phyloP scores from a whole-genome alignment of 1,140 invertebrate species.

The Geopemphigus sp. region DNA sequence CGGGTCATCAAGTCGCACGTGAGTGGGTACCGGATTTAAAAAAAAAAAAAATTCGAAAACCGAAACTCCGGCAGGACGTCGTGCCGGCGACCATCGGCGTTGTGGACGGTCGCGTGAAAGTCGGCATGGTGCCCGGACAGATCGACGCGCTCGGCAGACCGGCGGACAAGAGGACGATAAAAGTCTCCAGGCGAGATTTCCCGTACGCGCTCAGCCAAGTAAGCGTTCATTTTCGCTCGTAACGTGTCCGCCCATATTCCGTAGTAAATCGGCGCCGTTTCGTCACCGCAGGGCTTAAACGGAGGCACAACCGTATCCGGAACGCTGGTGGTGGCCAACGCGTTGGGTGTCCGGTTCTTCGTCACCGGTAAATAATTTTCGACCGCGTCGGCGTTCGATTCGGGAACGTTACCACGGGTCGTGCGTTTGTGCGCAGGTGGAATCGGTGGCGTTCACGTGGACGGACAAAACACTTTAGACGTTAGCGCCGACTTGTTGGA shows the following conservation, averaged over 20 bases:
- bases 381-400: no score
- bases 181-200: conserved; percentile 85
- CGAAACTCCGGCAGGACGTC: conserved; percentile 63
- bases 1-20: conserved; percentile 70
- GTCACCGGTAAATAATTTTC: conserved; percentile 79
- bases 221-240: no score
- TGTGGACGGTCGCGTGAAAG: conserved; percentile 76
- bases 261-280: no score
- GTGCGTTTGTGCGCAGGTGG: conserved; percentile 60
- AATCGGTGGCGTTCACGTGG: conserved; percentile 91
- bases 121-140: conserved; percentile 71
- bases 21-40: no score
- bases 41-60: no score
- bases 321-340: conserved; percentile 81
- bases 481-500: conserved; percentile 93
- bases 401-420: no score
- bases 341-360: conserved; percentile 85
- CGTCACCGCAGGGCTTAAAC: conserved; percentile 60
- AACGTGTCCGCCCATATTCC: no score
- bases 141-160: conserved; percentile 64
- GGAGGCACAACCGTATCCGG: conserved; percentile 96
- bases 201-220: conserved; percentile 71
- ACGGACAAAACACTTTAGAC: conserved; percentile 80
- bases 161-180: conserved; percentile 59
- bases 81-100: conserved; percentile 93